Evolutionary conservation across 2,888 invertebrate species (phyloP).

Genomic region (Cecidostiba fungosa): DNA sequence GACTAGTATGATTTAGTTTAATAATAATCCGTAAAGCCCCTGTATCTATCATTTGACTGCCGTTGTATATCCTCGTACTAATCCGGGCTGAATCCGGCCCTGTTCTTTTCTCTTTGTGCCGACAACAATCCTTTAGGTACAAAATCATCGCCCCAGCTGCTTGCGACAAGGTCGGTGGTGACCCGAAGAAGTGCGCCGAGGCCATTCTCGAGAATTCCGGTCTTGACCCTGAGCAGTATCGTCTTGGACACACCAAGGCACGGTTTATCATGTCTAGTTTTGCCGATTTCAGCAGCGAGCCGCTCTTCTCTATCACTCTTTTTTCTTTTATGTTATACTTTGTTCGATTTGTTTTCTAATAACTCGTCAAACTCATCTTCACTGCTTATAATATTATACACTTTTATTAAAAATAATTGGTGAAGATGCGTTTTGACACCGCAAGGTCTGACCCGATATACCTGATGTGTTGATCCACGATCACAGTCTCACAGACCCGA

Average conservation of each 20-base stretch:
- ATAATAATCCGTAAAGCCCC: slow-evolving; percentile 16
- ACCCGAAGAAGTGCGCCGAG: slow-evolving; percentile 91
- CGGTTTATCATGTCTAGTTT: slow-evolving; percentile 80
- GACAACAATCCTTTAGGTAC: slow-evolving; percentile 87
- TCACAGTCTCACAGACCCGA: slow-evolving; percentile 36
- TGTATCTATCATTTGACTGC: slow-evolving; percentile 29
- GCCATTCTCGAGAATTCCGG: slow-evolving; percentile 91
- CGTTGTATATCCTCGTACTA: slow-evolving; percentile 42
- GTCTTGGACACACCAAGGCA: slow-evolving; percentile 99
- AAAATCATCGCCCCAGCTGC: slow-evolving; percentile 98
- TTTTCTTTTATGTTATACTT: slow-evolving; percentile 12
- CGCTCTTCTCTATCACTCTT: slow-evolving; percentile 42
- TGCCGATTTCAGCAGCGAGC: slow-evolving; percentile 59
- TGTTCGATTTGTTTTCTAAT: neutral
- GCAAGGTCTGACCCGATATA: slow-evolving; percentile 39
- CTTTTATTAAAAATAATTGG: neutral
- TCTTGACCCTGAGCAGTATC: slow-evolving; percentile 95
- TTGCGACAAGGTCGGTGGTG: slow-evolving; percentile 86
- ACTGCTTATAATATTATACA: neutral
- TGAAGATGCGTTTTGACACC: slow-evolving; percentile 8
- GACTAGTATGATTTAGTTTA: slow-evolving; percentile 19
- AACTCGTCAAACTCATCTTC: neutral
- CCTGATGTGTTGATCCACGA: too few species aligned
- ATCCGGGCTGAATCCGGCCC: slow-evolving; percentile 52
- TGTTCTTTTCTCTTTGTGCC: slow-evolving; percentile 59